Evolutionary conservation across 2,888 invertebrate species (phyloP).

Genomic region (Hydrotaea diabolus): DNA sequence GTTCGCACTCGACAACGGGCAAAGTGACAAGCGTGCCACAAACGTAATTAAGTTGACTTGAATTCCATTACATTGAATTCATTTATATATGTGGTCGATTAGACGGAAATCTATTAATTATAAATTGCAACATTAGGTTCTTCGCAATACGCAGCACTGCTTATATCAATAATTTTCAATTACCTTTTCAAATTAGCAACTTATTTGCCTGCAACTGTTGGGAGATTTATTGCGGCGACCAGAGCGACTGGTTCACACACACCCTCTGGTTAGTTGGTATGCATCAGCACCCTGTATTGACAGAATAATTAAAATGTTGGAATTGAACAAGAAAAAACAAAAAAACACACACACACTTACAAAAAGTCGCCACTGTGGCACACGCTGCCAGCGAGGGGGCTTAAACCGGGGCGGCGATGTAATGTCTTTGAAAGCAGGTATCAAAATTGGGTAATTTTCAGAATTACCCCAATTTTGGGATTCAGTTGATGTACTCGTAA

Average conservation of each 20-base stretch:
- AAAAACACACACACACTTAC: not conserved
- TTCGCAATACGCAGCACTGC: not conserved
- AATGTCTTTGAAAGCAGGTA: too few relatives aligned
- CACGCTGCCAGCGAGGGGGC: not conserved
- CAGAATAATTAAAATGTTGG: conserved; percentile 20
- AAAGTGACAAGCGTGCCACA: not conserved
- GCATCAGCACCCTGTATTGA: not conserved
- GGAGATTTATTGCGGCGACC: not conserved
- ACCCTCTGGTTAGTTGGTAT: not conserved
- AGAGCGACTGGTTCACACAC: not conserved
- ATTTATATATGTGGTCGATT: not conserved
- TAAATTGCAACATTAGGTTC: not conserved
- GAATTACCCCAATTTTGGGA: too few relatives aligned
- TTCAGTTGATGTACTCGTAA: too few relatives aligned
- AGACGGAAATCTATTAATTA: not conserved
- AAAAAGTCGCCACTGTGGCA: not conserved
- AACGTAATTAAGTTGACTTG: not conserved
- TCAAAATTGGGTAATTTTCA: too few relatives aligned
- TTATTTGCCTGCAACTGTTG: not conserved
- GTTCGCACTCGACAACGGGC: not conserved
- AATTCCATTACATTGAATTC: not conserved
- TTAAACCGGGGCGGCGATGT: not conserved
- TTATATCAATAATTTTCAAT: not conserved
- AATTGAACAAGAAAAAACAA: conserved; percentile 10
- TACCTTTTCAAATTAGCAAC: conserved; percentile 2